These are phyloP conservation scores for Lycaon pictus DNA, from an alignment of 2,113 vertebrate genomes.

Conservation along the genomic window DNA sequence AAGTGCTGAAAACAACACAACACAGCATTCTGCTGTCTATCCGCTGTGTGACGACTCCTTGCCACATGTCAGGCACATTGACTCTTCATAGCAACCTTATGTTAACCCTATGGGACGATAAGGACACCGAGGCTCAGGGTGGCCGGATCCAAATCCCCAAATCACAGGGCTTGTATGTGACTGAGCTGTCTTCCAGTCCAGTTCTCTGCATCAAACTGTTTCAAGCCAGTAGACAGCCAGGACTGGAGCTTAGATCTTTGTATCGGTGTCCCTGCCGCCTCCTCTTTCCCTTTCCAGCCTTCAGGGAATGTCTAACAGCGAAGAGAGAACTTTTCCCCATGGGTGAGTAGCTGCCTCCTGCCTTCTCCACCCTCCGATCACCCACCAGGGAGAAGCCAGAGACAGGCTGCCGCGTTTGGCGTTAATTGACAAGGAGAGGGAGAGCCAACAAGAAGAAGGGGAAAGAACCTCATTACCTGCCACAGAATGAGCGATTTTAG, in stretches of 20 bases:
- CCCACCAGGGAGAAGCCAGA: background rate
- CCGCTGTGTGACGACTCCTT: background rate
- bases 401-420: conserved; percentile 54
- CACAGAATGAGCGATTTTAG: conserved; percentile 71
- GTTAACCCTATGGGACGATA: background rate
- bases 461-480: conserved; percentile 70
- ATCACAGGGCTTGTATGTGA: background rate
- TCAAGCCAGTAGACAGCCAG: background rate
- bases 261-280: rapidly evolving
- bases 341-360: background rate
- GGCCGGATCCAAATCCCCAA: no score
- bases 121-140: background rate
- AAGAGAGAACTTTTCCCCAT: background rate
- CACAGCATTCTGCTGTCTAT: rapidly evolving
- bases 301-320: background rate
- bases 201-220: background rate
- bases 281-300: no score
- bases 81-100: background rate
- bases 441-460: background rate
- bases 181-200: background rate
- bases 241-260: background rate
- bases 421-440: conserved; percentile 78
- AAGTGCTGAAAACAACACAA: background rate
- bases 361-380: background rate
- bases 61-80: rapidly evolving